Percentiles rank a stretch among this genome's conserved stretches.
Evolutionary conservation across 2,797 vertebrate species (phyloP).

Genomic region (Chromobotia macracanthus): DNA sequence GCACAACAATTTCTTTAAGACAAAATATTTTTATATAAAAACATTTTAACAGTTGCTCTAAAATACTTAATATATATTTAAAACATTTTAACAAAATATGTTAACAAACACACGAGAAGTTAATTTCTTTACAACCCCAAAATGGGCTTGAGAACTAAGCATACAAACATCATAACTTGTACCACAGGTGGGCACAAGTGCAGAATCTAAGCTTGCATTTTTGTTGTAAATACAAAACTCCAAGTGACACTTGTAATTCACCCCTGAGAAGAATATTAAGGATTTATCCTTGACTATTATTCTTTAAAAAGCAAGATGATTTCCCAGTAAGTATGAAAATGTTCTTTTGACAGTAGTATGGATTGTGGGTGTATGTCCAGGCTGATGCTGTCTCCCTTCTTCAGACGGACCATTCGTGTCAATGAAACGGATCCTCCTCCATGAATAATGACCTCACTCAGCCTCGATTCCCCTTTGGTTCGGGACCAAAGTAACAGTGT

Average conservation of each 20-base stretch:
- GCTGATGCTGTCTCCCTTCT: conserved; percentile 34
- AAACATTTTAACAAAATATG: not conserved
- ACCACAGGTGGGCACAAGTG: not conserved
- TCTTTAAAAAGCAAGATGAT: conserved; percentile 47
- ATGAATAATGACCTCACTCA: conserved; percentile 50
- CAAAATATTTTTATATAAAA: conserved; percentile 33
- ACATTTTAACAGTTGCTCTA: not conserved
- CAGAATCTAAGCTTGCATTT: conserved; percentile 1
- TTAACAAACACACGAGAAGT: not conserved
- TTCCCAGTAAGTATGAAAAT: conserved; percentile 66
- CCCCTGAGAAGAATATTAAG: not conserved
- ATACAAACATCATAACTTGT: not conserved
- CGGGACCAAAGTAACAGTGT: conserved; percentile 41
- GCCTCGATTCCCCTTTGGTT: rapidly evolving
- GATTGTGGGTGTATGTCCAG: conserved; percentile 32
- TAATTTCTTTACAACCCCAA: not conserved
- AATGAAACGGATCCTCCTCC: conserved; percentile 54
- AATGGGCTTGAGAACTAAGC: conserved; percentile 32
- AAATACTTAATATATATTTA: conserved; percentile 57
- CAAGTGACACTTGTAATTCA: not conserved
- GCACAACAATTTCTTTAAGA: conserved; percentile 10
- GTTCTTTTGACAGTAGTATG: not conserved
- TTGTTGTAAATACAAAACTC: conserved; percentile 13
- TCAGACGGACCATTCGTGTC: conserved; percentile 59
- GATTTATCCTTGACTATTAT: not conserved